phyloP scores from a whole-genome alignment of 2,888 invertebrate genomes.

The Chrysolina americana region DNA sequence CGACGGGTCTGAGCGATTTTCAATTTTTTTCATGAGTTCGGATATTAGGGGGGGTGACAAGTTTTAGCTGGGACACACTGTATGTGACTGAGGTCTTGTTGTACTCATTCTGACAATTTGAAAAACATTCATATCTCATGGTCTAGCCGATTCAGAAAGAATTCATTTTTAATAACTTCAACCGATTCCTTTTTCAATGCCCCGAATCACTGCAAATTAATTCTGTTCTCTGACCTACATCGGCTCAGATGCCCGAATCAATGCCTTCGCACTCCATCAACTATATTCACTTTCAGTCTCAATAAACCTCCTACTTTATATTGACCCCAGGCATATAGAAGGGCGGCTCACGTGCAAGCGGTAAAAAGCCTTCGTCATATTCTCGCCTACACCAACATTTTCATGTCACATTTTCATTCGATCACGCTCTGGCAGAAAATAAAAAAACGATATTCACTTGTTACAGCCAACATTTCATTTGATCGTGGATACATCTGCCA shows the following conservation, averaged over 20 bases:
- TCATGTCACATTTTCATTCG: not conserved
- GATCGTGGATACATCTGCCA: not conserved
- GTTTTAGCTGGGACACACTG: too few species aligned
- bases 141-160: too few species aligned
- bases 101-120: too few species aligned
- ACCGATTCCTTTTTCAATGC: too few species aligned
- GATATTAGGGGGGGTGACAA: too few species aligned
- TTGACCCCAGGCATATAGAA: not conserved
- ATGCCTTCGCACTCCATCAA: not conserved
- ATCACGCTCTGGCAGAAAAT: constrained; percentile 1
- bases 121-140: too few species aligned
- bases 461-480: constrained; percentile 2
- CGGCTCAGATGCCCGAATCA: not conserved
- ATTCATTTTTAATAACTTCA: not conserved
- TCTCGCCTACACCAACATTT: constrained; percentile 5
- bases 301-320: not conserved
- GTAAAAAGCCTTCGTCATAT: not conserved
- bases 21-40: too few species aligned
- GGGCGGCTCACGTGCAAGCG: not conserved
- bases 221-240: not conserved
- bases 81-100: too few species aligned
- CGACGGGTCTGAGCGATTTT: too few species aligned
- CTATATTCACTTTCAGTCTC: constrained; percentile 6
- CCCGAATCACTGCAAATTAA: not conserved
- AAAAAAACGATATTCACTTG: constrained; percentile 3